A percentile compares a stretch with the other conserved stretches of the same genome.
phyloP scores from a whole-genome alignment of 2,113 vertebrate species.

The Theropithecus gelada region DNA sequence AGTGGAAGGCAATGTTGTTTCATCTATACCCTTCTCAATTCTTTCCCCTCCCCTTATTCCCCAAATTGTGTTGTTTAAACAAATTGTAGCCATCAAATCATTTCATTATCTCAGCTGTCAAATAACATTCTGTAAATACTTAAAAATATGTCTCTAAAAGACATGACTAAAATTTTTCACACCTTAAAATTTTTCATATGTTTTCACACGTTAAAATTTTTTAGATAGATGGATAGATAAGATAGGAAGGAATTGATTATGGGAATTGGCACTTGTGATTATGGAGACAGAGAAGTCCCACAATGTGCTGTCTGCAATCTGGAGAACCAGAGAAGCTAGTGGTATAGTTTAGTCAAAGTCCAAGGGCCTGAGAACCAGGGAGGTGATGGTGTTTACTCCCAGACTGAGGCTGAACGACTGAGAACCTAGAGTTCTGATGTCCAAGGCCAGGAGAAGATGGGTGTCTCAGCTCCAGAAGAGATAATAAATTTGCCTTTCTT shows the following conservation, averaged over 20 bases:
- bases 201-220: background rate
- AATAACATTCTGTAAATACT: background rate
- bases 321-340: background rate
- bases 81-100: background rate
- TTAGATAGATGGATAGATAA: background rate
- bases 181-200: background rate
- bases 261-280: background rate
- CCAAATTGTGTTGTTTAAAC: background rate
- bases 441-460: too few species aligned
- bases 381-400: background rate
- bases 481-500: too few species aligned
- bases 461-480: too few species aligned
- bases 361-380: background rate
- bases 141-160: background rate
- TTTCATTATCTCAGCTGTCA: background rate
- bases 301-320: background rate
- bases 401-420: background rate
- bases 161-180: background rate
- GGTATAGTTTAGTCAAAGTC: background rate
- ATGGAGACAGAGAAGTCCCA: background rate
- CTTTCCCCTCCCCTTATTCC: background rate
- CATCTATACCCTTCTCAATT: background rate
- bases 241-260: background rate
- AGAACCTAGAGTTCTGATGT: background rate
- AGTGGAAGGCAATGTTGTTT: background rate